phyloP scores from a whole-genome alignment of 2,888 invertebrate species.

The Xylocampa areola region DNA sequence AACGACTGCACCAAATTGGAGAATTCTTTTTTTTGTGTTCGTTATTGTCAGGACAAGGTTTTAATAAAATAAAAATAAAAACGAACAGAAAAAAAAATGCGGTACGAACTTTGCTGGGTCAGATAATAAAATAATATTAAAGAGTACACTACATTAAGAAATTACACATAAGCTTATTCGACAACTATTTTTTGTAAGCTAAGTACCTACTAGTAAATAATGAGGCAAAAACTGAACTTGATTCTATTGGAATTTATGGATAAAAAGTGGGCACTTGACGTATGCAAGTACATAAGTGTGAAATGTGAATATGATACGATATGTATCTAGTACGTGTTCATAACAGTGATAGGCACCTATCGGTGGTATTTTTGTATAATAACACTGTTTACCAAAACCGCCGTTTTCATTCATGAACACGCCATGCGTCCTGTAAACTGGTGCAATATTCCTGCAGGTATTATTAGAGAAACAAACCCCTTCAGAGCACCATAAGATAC shows the following conservation, averaged over 20 bases:
- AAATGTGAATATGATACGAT: slow-evolving; percentile 34
- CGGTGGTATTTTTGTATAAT: slow-evolving; percentile 20
- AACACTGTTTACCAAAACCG: slow-evolving; percentile 1
- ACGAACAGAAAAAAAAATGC: too few species aligned
- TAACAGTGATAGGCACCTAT: slow-evolving; percentile 37
- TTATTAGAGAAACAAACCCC: slow-evolving; percentile 3
- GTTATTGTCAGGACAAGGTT: too few species aligned
- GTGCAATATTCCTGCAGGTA: slow-evolving; percentile 13
- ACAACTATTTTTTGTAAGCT: slow-evolving; percentile 26
- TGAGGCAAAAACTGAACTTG: slow-evolving; percentile 64
- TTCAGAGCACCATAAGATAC: neutral
- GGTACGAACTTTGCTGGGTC: too few species aligned
- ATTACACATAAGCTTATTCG: neutral
- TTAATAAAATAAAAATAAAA: too few species aligned
- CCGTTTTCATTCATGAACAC: slow-evolving; percentile 21
- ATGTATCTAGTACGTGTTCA: slow-evolving; percentile 8
- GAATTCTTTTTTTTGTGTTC: too few species aligned
- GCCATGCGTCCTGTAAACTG: slow-evolving; percentile 21
- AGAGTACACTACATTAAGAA: too few species aligned
- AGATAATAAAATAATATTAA: too few species aligned
- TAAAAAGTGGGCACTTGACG: slow-evolving; percentile 69
- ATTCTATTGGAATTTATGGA: slow-evolving; percentile 65
- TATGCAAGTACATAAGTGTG: slow-evolving; percentile 25
- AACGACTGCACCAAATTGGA: too few species aligned
- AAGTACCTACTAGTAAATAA: slow-evolving; percentile 36